A percentile compares a stretch with the other conserved stretches of the same genome.
Conservation (phyloP, 2,888 invertebrate species). For the Plebejus argus region DNA sequence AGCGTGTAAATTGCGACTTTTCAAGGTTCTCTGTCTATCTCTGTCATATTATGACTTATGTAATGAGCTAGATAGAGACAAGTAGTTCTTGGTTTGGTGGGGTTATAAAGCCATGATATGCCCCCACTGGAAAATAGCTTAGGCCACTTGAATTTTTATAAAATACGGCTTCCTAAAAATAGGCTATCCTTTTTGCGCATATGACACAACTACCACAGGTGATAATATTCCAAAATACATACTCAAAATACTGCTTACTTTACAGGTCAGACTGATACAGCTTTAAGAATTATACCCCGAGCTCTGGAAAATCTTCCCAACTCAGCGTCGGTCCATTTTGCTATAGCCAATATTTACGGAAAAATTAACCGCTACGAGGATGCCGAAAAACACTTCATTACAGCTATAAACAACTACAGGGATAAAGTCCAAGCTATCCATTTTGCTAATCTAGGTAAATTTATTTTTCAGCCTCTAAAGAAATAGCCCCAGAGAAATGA, state of each 20-base stretch:
- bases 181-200: not conserved
- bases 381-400: slow-evolving; percentile 90
- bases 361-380: slow-evolving; percentile 88
- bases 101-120: too few species aligned
- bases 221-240: not conserved
- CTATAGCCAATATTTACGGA: slow-evolving; percentile 93
- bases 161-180: not conserved
- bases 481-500: not conserved
- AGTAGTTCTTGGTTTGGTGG: too few species aligned
- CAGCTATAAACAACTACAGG: slow-evolving; percentile 84
- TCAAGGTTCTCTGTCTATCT: not conserved
- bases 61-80: too few species aligned
- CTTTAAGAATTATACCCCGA: slow-evolving; percentile 84
- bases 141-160: too few species aligned
- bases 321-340: slow-evolving; percentile 90
- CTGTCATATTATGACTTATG: not conserved
- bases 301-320: slow-evolving; percentile 87
- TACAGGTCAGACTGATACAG: slow-evolving; percentile 84
- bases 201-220: not conserved
- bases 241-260: slow-evolving; percentile 31
- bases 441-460: slow-evolving; percentile 93
- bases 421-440: slow-evolving; percentile 88
- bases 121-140: too few species aligned
- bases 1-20: too few species aligned
- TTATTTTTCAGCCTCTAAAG: not conserved